Evolutionary conservation across 2,888 invertebrate genomes (phyloP).

Genomic region (Rhynchonema sp.): DNA sequence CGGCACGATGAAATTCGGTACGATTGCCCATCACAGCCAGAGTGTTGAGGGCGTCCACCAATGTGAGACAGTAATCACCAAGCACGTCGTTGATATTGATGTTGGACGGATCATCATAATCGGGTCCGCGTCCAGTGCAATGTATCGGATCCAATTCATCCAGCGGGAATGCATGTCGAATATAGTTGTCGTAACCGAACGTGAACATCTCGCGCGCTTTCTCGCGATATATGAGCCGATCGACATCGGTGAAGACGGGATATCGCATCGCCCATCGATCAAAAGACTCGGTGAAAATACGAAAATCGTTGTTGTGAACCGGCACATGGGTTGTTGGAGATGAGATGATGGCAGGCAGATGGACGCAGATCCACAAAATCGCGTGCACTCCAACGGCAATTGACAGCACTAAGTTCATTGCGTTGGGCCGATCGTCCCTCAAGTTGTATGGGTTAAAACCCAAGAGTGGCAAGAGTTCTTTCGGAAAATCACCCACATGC

Average conservation of each 20-base stretch:
- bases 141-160: conserved; percentile 45
- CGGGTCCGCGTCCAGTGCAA: conserved; percentile 43
- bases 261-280: not conserved
- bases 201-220: conserved; percentile 21
- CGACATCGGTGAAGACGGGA: not conserved
- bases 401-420: no score
- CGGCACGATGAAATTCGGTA: conserved; percentile 41
- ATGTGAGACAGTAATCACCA: conserved; percentile 43
- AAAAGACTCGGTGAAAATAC: not conserved
- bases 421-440: no score
- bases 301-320: not conserved
- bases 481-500: no score
- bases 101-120: conserved; percentile 43
- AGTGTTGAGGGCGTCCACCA: conserved; percentile 43
- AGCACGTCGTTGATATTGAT: conserved; percentile 47
- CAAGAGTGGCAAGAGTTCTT: no score
- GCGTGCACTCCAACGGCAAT: no score
- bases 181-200: conserved; percentile 41
- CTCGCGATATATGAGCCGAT: conserved; percentile 4
- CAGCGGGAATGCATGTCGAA: conserved; percentile 43
- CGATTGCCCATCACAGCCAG: conserved; percentile 40
- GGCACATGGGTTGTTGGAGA: no score
- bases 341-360: no score
- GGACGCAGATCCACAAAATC: no score
- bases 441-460: no score